phyloP scores from a whole-genome alignment of 37 sponge, comb jelly and placozoan species.

The Oopsacas minuta region DNA sequence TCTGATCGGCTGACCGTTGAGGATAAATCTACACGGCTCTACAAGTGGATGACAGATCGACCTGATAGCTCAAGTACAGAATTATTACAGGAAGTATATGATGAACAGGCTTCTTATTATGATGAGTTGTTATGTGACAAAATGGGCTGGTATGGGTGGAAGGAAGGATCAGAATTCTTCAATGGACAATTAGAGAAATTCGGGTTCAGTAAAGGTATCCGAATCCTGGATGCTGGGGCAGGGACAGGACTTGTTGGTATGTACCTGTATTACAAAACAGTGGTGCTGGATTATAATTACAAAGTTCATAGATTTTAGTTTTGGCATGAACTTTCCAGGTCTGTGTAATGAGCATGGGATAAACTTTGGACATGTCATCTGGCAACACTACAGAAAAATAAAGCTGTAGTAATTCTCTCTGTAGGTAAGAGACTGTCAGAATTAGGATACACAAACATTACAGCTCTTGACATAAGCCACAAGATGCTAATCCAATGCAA shows the following conservation, averaged over 20 bases:
- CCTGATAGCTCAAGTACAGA: background rate
- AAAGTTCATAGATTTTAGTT: too few species aligned
- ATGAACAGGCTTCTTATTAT: background rate
- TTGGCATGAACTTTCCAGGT: too few species aligned
- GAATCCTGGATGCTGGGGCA: background rate
- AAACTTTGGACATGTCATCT: too few species aligned
- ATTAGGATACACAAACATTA: background rate
- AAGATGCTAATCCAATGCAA: background rate
- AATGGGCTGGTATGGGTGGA: background rate
- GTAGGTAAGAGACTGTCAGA: background rate
- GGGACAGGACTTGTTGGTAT: background rate
- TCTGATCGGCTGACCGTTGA: too few species aligned
- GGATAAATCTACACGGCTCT: background rate
- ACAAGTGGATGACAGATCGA: background rate
- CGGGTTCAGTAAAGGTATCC: background rate
- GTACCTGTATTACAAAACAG: background rate
- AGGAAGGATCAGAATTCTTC: background rate
- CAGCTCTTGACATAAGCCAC: background rate
- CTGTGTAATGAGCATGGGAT: too few species aligned
- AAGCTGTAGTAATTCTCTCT: too few species aligned
- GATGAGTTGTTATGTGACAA: background rate
- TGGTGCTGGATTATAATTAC: too few species aligned
- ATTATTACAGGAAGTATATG: background rate
- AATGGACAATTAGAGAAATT: background rate
- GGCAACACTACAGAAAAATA: too few species aligned